Percentiles rank a stretch among this genome's conserved stretches.
These are phyloP conservation scores for Platysternon megacephalum DNA, from an alignment of 2,113 vertebrate genomes.

Conservation along the genomic window DNA sequence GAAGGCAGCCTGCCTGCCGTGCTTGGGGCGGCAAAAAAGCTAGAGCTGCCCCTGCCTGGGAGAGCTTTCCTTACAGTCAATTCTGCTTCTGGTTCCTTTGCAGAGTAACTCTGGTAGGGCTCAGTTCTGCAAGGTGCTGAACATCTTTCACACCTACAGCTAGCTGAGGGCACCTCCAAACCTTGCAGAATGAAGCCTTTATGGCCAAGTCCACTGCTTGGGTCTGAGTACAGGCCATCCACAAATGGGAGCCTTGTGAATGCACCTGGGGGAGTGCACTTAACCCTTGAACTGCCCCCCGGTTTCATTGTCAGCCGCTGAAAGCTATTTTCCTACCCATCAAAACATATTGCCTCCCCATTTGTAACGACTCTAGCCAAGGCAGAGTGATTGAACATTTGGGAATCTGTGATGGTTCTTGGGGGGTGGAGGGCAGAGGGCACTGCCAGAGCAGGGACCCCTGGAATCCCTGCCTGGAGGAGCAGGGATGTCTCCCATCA, in stretches of 20 bases:
- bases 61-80: background rate
- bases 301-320: background rate
- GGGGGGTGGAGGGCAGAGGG: background rate
- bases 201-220: background rate
- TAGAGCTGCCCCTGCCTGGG: too few species aligned
- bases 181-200: background rate
- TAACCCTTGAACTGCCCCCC: background rate
- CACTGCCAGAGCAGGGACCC: too few species aligned
- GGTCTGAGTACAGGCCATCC: background rate
- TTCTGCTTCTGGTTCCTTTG: background rate
- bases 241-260: background rate
- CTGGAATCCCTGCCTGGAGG: background rate
- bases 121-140: rapidly evolving
- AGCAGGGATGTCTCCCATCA: background rate
- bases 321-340: rapidly evolving
- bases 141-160: background rate
- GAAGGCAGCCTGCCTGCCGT: too few species aligned
- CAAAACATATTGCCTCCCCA: background rate
- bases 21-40: too few species aligned
- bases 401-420: background rate
- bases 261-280: background rate
- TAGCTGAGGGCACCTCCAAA: background rate
- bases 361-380: background rate
- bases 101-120: background rate
- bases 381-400: background rate